These are phyloP conservation scores for Hylaeus volcanicus DNA, from an alignment of 1,140 invertebrate species.

Conservation along the genomic window DNA sequence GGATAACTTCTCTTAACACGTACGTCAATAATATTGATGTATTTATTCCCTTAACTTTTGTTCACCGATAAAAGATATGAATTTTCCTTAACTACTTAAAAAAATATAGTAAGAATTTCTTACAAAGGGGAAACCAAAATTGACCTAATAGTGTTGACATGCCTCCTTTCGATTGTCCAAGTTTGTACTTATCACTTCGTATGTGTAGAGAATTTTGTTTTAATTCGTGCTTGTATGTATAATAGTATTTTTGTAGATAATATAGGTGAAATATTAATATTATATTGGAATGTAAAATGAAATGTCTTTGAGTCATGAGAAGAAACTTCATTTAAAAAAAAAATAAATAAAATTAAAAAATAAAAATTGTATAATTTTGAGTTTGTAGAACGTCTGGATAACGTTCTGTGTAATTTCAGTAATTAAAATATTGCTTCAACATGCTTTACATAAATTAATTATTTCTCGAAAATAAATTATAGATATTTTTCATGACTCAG, in stretches of 20 bases:
- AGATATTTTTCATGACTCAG: neutral
- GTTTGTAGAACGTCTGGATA: neutral
- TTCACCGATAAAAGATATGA: neutral
- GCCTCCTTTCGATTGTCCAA: neutral
- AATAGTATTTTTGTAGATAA: slow-evolving; percentile 36
- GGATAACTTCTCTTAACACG: neutral
- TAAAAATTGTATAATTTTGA: neutral
- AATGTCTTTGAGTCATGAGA: neutral
- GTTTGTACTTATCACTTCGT: slow-evolving; percentile 15
- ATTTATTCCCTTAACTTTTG: neutral
- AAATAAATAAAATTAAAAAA: neutral
- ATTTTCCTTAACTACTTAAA: neutral
- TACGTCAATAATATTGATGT: neutral
- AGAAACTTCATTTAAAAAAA: neutral
- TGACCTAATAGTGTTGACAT: neutral
- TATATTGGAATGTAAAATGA: neutral
- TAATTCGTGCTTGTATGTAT: slow-evolving; percentile 15
- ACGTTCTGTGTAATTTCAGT: too few relatives aligned
- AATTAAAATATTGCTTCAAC: neutral
- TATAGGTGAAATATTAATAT: slow-evolving; percentile 4
- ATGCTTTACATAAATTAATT: neutral
- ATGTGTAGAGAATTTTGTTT: slow-evolving; percentile 5
- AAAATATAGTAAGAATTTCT: neutral
- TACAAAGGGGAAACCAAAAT: neutral
- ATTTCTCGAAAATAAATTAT: neutral